Percentiles rank a stretch among this genome's conserved stretches.
These are phyloP conservation scores for Quadriops clusia DNA, from an alignment of 2,888 invertebrate species.

Conservation along the genomic window DNA sequence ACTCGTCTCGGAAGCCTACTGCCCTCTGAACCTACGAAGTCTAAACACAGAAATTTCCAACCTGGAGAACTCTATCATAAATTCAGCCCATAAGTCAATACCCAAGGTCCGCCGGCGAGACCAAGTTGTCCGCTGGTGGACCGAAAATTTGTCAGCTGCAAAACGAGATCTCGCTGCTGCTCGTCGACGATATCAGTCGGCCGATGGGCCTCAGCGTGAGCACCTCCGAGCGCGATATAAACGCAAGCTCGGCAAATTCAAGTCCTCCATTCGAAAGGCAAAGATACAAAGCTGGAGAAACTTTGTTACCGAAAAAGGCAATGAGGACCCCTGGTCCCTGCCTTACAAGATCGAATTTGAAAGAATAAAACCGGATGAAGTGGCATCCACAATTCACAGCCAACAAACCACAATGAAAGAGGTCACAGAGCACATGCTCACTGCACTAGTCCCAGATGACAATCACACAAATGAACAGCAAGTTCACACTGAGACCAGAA, in stretches of 20 bases:
- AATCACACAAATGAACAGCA: neutral
- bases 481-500: neutral
- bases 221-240: constrained; percentile 2
- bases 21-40: too few relatives aligned
- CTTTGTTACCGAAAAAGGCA: constrained; percentile 7
- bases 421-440: constrained; percentile 4
- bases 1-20: too few relatives aligned
- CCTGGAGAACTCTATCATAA: constrained; percentile 6
- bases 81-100: constrained; percentile 8
- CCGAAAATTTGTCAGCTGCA: too few relatives aligned
- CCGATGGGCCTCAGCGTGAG: neutral
- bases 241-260: constrained; percentile 2
- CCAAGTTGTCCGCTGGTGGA: too few relatives aligned
- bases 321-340: constrained; percentile 12
- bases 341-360: constrained; percentile 8
- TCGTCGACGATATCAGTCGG: constrained; percentile 4
- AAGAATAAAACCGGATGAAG: constrained; percentile 4
- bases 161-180: constrained; percentile 1
- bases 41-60: neutral
- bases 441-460: constrained; percentile 10
- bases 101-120: too few relatives aligned
- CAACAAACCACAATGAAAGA: too few relatives aligned
- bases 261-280: neutral
- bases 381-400: too few relatives aligned
- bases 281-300: constrained; percentile 10